Conservation (phyloP, 1,140 invertebrate genomes). For the Bombyx mandarina region DNA sequence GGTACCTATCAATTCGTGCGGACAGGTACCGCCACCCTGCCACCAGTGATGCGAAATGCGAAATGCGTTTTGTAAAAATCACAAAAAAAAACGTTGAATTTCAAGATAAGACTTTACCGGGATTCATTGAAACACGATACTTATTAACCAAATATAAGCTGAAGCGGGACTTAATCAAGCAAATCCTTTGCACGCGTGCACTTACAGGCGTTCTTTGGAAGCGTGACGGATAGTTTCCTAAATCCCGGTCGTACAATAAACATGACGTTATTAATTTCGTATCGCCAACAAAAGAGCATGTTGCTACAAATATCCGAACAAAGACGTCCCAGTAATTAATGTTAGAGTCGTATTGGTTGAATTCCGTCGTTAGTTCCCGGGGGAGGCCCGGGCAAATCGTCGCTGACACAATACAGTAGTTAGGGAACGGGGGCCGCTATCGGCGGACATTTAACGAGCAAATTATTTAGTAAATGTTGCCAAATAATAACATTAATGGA, state of each 20-base stretch:
- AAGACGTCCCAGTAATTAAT: slow-evolving; percentile 57
- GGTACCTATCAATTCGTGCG: too few species aligned
- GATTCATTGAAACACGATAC: too few species aligned
- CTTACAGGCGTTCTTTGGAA: slow-evolving; percentile 37
- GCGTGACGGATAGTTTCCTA: slow-evolving; percentile 40
- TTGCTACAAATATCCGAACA: slow-evolving; percentile 55
- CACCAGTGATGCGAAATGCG: too few species aligned
- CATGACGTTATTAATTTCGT: slow-evolving; percentile 57
- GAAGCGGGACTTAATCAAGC: slow-evolving; percentile 50
- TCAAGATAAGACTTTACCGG: too few species aligned
- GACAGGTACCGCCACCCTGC: too few species aligned
- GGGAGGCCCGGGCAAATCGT: slow-evolving; percentile 31
- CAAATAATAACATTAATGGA: slow-evolving; percentile 68
- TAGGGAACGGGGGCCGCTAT: slow-evolving; percentile 36
- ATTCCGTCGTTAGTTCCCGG: slow-evolving; percentile 35
- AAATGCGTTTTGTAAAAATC: too few species aligned
- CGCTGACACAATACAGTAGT: slow-evolving; percentile 56
- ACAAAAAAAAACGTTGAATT: too few species aligned
- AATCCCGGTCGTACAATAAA: slow-evolving; percentile 38
- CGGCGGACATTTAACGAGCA: slow-evolving; percentile 64
- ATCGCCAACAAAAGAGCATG: slow-evolving; percentile 57
- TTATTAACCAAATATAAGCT: slow-evolving; percentile 11
- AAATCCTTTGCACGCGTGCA: slow-evolving; percentile 10
- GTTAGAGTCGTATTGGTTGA: slow-evolving; percentile 46
- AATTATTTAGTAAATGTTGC: slow-evolving; percentile 70